Conservation (phyloP, 1,140 invertebrate species). For the Arion vulgaris region DNA sequence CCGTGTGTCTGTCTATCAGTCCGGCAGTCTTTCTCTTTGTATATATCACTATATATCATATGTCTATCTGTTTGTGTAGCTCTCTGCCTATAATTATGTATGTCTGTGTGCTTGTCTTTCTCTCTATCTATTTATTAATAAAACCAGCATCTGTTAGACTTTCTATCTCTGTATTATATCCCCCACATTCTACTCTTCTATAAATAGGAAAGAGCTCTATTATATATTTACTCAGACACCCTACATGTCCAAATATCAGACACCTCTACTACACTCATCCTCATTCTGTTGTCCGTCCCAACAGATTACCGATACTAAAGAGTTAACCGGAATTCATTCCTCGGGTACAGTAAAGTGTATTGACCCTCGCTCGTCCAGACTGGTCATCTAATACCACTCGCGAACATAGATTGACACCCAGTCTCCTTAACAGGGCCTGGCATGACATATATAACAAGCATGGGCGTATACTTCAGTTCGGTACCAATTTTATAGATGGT, state of each 20-base stretch:
- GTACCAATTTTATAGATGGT: not conserved
- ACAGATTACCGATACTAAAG: not conserved
- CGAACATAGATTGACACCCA: slow-evolving; percentile 1
- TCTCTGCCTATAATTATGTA: too few relatives aligned
- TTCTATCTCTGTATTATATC: too few relatives aligned
- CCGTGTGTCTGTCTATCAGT: not conserved
- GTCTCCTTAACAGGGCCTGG: not conserved
- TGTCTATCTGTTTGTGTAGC: too few relatives aligned
- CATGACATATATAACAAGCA: not conserved
- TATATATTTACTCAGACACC: too few relatives aligned
- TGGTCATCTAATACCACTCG: slow-evolving; percentile 3
- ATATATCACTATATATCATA: too few relatives aligned
- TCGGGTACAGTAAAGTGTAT: slow-evolving; percentile 1
- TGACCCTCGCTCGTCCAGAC: not conserved
- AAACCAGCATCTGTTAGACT: too few relatives aligned
- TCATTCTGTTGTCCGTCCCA: not conserved
- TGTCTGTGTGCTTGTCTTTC: too few relatives aligned
- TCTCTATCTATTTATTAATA: too few relatives aligned
- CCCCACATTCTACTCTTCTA: too few relatives aligned
- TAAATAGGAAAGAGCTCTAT: too few relatives aligned
- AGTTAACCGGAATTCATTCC: not conserved
- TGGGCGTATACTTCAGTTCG: not conserved
- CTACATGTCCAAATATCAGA: not conserved
- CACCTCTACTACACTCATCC: not conserved
- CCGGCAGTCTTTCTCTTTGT: not conserved